Base-by-base conservation (phyloP, 2,888 invertebrate species). In the Arenicola marina region DNA sequence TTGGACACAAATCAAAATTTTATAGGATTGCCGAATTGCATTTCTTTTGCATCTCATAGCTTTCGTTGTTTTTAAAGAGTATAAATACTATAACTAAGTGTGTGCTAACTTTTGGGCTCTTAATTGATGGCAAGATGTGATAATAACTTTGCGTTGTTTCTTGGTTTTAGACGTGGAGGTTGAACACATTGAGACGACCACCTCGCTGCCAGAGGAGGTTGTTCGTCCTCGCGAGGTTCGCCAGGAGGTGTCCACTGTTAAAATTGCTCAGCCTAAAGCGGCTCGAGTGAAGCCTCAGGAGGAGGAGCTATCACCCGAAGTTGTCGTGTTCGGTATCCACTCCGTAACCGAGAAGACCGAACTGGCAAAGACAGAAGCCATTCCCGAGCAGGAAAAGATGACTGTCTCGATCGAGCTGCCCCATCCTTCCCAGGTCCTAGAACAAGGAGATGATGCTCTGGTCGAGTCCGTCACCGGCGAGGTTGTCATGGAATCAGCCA, bases 231-330 rank as follows among this genome's bases (percentile, higher is more conserved):
- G 46, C 11, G 43, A 59, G 11, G 45, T 63, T 21, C n/a, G 2
- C 15, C 34, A 59, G 44, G 43, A 59, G 3, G 56, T 65, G 18
- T 29, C 64, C 7, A 59, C 62, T 3, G 69, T 65, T 24, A 45
- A 46, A 7, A 53, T 65, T 29, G 58, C 44, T 4, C 51, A 58
- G n/a, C 65, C 62, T 24, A 53, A 38, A n/a, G 62, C 65, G 15
- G 51, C 56, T 24, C 54, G 46, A 24, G 59, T 62, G 34, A 38
- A 58, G 45, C 54, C 61, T 18, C 44, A 44, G 4, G 51, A 62
- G 31, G 60, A 59, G 7, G 26, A 45, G 7, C 34, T 62, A 11
- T 31, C 38, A 21, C 59, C 62, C 11, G 67, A 67, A 57, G 18
- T n/a, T 18, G 44, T 65, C 31, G 33, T 26, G n/a, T 48, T 48